Evolutionary conservation across 2,888 invertebrate species (phyloP).

Genomic region (Syrista parreyssii): DNA sequence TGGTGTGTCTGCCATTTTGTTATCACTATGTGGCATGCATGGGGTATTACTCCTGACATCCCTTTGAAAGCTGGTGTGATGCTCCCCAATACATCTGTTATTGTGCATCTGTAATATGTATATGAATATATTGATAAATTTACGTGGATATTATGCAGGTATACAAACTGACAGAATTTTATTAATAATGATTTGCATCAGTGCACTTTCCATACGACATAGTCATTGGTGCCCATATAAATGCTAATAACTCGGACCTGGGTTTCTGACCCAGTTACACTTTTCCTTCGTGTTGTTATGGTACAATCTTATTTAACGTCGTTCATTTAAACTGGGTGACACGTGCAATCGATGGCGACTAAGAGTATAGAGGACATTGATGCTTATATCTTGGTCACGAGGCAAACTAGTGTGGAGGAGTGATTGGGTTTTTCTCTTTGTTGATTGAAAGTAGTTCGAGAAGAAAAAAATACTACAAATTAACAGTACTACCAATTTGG

Average conservation of each 20-base stretch:
- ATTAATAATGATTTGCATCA: constrained; percentile 45
- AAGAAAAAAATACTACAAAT: too few species aligned
- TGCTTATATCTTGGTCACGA: neutral
- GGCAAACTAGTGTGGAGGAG: neutral
- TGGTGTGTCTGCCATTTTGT: constrained; percentile 19
- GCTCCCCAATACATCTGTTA: too few species aligned
- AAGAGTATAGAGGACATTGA: neutral
- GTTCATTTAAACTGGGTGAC: neutral
- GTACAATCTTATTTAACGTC: neutral
- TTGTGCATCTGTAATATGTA: too few species aligned
- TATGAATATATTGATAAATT: neutral
- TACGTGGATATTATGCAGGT: too few species aligned
- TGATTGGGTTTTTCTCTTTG: too few species aligned
- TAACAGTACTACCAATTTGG: neutral
- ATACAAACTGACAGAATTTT: constrained; percentile 42
- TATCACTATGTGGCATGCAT: neutral
- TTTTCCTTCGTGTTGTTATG: neutral
- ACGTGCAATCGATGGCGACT: neutral
- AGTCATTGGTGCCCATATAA: constrained; percentile 40
- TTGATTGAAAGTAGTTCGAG: too few species aligned
- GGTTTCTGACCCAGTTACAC: constrained; percentile 35
- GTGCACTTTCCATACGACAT: constrained; percentile 44
- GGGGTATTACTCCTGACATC: neutral
- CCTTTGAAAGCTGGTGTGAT: too few species aligned
- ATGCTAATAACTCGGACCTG: constrained; percentile 42